Percentiles rank a stretch among this genome's conserved stretches.
These are phyloP conservation scores for Phengaris arion DNA, from an alignment of 2,888 invertebrate genomes.

Conservation along the genomic window DNA sequence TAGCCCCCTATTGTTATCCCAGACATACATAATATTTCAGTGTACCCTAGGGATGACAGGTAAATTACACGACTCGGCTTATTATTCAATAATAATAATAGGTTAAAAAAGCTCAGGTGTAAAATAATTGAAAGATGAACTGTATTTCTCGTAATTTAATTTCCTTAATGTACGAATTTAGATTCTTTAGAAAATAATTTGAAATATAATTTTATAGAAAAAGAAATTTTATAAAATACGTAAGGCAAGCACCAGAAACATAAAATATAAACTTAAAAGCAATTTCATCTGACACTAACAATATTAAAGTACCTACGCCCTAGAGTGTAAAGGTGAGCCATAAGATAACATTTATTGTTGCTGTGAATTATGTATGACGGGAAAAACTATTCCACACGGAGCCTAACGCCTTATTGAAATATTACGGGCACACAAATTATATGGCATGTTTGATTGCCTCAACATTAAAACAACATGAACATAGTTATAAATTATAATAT, in stretches of 20 bases:
- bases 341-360: conserved; percentile 23
- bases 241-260: not conserved
- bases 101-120: too few species aligned
- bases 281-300: conserved; percentile 7
- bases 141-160: too few species aligned
- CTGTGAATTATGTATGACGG: conserved; percentile 8
- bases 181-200: not conserved
- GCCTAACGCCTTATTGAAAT: conserved; percentile 6
- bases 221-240: not conserved
- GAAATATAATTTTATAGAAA: not conserved
- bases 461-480: not conserved
- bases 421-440: not conserved
- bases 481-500: not conserved
- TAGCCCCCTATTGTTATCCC: too few species aligned
- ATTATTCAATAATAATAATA: too few species aligned
- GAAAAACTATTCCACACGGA: not conserved
- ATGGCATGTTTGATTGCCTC: not conserved
- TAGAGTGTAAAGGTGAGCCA: not conserved
- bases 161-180: not conserved
- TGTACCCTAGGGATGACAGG: too few species aligned
- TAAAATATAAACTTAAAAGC: conserved; percentile 5
- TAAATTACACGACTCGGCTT: too few species aligned
- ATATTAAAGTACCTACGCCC: conserved; percentile 12
- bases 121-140: too few species aligned
- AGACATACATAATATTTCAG: too few species aligned